Base-by-base conservation (phyloP, 1,140 invertebrate species). In the Bilobella aurantiaca region DNA sequence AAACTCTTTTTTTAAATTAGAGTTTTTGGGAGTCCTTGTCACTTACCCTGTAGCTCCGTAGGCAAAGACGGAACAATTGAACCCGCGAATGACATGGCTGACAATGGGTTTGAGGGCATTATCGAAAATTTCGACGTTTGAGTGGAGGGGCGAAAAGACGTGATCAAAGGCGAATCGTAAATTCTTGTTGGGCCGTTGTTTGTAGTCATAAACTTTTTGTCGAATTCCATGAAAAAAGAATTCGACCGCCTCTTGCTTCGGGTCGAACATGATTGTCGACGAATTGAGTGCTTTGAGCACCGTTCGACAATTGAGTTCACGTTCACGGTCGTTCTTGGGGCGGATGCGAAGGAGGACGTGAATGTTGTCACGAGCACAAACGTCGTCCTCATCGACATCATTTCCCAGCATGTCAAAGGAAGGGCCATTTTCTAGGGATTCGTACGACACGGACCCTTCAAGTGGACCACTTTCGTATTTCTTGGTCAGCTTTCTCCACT, bases 31-130 rank as follows among this genome's bases (percentile, higher is more conserved):
- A n/a, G n/a, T n/a, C n/a, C n/a, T n/a, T n/a, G n/a, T n/a, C n/a
- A n/a, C n/a, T n/a, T n/a, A n/a, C n/a, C 95, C 95, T 53, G 90
- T 94, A 3, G 91, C 90, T 1, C 91, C 91, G 75, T 95, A 95
- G 0, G 87, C 91, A 79, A 94, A 94, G 1, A 94, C 90, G 37
- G 74, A 64, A 75, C 93, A 96, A 74, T 92, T 94, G 73, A 89
- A 93, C 0, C 92, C 92, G 71, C 90, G 85, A 68, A 95, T 81
- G 27, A 93, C 78, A 28, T 83, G 83, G 25, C 78, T 73, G 21
- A 94, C 82, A 32, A 93, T 78, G 72, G 84, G 82, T 75, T 86
- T 86, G 0, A 88, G 91, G 47, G 85, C 90, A 25, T 81, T 82
- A 70, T 87, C 82, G 75, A 90, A 94, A 12, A 95, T 83, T 73